A percentile compares a stretch with the other conserved stretches of the same genome.
These are phyloP conservation scores for Pyrrhia umbra DNA, from an alignment of 2,888 invertebrate species.

Conservation along the genomic window DNA sequence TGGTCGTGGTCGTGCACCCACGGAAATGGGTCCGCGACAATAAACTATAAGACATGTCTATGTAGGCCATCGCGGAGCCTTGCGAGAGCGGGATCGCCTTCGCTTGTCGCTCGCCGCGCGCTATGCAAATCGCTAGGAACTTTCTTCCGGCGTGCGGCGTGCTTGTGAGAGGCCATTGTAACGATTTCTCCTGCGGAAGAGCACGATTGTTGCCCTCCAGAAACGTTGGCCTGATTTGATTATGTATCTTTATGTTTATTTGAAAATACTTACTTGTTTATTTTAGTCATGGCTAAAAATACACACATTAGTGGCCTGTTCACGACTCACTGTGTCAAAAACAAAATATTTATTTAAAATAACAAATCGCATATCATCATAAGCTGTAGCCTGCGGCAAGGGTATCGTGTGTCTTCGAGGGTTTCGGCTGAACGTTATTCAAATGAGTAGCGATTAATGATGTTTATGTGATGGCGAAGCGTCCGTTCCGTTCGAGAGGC, in stretches of 20 bases:
- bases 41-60: conserved; percentile 86
- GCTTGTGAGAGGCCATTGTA: conserved; percentile 82
- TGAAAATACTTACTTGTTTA: conserved; percentile 19
- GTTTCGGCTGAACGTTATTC: conserved; percentile 23
- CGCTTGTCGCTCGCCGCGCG: conserved; percentile 68
- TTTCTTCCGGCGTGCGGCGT: conserved; percentile 86
- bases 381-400: conserved; percentile 5
- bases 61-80: conserved; percentile 81
- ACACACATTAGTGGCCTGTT: conserved; percentile 22
- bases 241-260: conserved; percentile 24
- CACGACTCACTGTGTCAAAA: conserved; percentile 5
- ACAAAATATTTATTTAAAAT: conserved; percentile 17
- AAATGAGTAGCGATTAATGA: conserved; percentile 35
- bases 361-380: conserved; percentile 8
- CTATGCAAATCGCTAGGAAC: conserved; percentile 88
- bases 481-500: conserved; percentile 53
- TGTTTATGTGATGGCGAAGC: conserved; percentile 29
- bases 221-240: conserved; percentile 64
- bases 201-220: conserved; percentile 73
- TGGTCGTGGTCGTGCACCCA: conserved; percentile 82
- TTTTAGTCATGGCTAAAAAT: conserved; percentile 38
- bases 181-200: conserved; percentile 83
- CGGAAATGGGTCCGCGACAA: conserved; percentile 87
- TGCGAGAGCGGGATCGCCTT: conserved; percentile 73
- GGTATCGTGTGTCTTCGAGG: neutral